Percentiles rank a stretch among this genome's conserved stretches.
Conservation (phyloP, 2,797 vertebrate species). For the Eulemur rubriventer region DNA sequence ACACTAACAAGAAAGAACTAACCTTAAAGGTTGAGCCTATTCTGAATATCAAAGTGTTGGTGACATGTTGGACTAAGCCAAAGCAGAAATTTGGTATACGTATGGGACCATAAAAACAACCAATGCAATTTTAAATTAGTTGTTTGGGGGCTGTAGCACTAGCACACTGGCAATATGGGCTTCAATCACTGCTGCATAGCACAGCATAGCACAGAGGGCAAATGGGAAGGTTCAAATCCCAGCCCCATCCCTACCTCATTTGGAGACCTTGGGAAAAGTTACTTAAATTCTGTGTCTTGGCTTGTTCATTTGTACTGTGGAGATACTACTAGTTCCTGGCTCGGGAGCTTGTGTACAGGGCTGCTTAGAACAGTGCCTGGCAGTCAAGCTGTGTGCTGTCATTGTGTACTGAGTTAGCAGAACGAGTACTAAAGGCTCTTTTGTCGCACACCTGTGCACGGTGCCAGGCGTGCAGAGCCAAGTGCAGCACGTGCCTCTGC, state of each 20-base stretch:
- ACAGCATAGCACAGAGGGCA: background rate
- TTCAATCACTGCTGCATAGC: background rate
- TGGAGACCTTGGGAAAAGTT: background rate
- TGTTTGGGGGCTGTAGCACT: background rate
- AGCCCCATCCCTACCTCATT: background rate
- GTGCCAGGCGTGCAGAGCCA: background rate
- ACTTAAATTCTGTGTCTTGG: background rate
- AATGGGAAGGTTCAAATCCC: background rate
- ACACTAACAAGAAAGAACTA: background rate
- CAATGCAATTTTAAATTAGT: background rate
- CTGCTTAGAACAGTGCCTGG: background rate
- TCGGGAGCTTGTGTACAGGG: background rate
- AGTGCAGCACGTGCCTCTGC: background rate
- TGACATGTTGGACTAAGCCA: background rate
- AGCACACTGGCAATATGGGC: background rate
- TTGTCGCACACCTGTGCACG: background rate
- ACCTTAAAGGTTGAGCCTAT: background rate
- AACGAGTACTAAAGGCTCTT: background rate
- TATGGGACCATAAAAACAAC: background rate
- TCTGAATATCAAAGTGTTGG: background rate
- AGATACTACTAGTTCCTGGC: background rate
- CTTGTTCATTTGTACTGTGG: background rate
- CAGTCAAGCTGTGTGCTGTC: background rate
- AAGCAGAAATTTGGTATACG: background rate
- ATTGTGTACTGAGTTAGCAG: background rate